These are phyloP conservation scores for Chrosomus eos DNA, from an alignment of 2,797 vertebrate genomes.

Conservation along the genomic window DNA sequence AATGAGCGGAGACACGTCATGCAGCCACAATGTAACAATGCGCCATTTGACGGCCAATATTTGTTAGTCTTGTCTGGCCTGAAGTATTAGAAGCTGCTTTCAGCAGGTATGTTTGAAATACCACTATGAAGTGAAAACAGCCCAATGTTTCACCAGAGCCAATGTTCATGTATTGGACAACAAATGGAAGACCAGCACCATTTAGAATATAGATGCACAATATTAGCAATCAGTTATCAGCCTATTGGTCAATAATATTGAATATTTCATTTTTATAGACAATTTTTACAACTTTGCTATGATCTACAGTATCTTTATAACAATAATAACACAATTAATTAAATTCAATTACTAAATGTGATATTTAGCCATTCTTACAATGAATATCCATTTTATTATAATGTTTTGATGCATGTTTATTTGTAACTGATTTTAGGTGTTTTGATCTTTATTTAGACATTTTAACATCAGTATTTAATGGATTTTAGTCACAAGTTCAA, in stretches of 20 bases:
- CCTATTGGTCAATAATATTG: too few species aligned
- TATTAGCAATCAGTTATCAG: background rate
- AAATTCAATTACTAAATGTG: background rate
- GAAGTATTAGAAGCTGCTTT: slow-evolving; percentile 2
- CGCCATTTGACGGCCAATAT: background rate
- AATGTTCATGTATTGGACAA: background rate
- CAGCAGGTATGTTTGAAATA: background rate
- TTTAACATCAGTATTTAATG: background rate
- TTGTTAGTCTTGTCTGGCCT: background rate
- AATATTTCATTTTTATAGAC: background rate
- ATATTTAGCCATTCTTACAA: background rate
- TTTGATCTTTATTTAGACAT: background rate
- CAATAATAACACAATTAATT: background rate
- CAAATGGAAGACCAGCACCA: background rate
- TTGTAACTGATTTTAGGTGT: background rate
- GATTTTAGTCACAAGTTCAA: background rate
- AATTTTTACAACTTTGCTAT: background rate
- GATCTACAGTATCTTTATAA: background rate
- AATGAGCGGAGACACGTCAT: slow-evolving; percentile 38
- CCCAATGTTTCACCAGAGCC: background rate
- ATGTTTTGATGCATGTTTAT: background rate
- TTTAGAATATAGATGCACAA: background rate
- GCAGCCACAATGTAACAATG: slow-evolving; percentile 14
- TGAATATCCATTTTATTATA: background rate
- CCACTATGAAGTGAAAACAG: background rate